Evolutionary conservation across 2,113 vertebrate species (phyloP).

Genomic region (Archocentrus centrarchus): DNA sequence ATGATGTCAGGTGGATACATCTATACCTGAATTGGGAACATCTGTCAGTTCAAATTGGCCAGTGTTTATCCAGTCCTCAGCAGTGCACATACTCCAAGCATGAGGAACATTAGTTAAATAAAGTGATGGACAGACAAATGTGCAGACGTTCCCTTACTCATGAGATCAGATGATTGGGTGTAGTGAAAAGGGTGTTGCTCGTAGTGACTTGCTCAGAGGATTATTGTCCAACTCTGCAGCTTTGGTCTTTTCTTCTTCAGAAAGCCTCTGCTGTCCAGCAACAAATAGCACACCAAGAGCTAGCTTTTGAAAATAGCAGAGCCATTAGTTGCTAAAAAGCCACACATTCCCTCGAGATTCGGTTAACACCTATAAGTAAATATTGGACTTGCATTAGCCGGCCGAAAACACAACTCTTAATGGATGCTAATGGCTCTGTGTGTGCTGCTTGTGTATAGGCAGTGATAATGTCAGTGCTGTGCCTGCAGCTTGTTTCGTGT

Average conservation of each 20-base stretch:
- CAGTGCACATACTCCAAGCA: not conserved
- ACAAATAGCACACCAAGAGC: not conserved
- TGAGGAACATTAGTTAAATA: not conserved
- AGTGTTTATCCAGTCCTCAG: not conserved
- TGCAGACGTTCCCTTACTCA: not conserved
- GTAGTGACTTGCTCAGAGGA: not conserved
- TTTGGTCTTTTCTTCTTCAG: not conserved
- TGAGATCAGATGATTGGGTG: not conserved
- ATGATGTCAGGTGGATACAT: not conserved
- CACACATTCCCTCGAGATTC: not conserved
- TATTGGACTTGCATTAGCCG: slow-evolving; percentile 7
- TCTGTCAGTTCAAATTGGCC: not conserved
- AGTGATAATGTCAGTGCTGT: not conserved
- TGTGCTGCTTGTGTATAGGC: not conserved
- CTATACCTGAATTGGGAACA: not conserved
- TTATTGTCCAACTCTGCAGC: not conserved
- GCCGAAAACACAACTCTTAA: not conserved
- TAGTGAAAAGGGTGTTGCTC: not conserved
- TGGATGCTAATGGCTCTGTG: slow-evolving; percentile 9
- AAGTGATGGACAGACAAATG: not conserved
- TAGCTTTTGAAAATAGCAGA: not conserved
- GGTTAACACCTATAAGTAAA: not conserved
- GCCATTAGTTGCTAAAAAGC: slow-evolving; percentile 8
- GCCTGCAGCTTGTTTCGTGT: not conserved
- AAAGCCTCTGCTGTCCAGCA: not conserved